phyloP scores from a whole-genome alignment of 1,140 invertebrate species.

The Reticulitermes speratus region DNA sequence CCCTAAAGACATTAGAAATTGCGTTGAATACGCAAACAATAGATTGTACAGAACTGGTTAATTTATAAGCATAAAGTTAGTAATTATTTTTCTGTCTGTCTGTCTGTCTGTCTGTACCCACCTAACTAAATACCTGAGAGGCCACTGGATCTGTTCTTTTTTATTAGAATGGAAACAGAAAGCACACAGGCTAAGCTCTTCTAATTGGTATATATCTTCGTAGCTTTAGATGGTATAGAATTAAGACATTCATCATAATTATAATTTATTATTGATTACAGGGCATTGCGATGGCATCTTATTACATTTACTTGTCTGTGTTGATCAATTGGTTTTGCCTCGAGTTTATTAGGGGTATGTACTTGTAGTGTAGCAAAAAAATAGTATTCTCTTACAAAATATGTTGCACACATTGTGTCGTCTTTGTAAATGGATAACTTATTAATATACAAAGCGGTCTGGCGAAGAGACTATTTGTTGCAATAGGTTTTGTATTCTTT shows the following conservation, averaged over 20 bases:
- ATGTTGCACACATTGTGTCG: not conserved
- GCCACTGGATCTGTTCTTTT: not conserved
- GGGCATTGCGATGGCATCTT: not conserved
- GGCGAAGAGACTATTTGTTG: no score
- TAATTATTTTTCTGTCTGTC: not conserved
- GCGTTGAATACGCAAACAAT: not conserved
- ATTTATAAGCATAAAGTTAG: not conserved
- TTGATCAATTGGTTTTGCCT: slow-evolving; percentile 11
- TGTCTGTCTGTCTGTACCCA: not conserved
- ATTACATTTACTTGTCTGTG: not conserved
- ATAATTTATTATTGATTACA: slow-evolving; percentile 7
- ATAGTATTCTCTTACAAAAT: not conserved
- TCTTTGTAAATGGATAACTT: no score
- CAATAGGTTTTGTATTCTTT: no score
- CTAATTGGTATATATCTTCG: not conserved
- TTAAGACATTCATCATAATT: slow-evolving; percentile 13
- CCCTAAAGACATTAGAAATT: not conserved
- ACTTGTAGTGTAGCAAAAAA: not conserved
- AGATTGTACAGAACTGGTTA: not conserved
- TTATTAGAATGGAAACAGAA: not conserved
- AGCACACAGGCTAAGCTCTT: not conserved
- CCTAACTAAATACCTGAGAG: not conserved
- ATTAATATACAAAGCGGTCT: no score
- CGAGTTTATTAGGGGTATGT: not conserved
- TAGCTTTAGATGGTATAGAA: not conserved